Evolutionary conservation across 2,888 invertebrate species (phyloP), one percentile per base, ranked within the genome.

Genomic region (Volucella bombylans): DNA sequence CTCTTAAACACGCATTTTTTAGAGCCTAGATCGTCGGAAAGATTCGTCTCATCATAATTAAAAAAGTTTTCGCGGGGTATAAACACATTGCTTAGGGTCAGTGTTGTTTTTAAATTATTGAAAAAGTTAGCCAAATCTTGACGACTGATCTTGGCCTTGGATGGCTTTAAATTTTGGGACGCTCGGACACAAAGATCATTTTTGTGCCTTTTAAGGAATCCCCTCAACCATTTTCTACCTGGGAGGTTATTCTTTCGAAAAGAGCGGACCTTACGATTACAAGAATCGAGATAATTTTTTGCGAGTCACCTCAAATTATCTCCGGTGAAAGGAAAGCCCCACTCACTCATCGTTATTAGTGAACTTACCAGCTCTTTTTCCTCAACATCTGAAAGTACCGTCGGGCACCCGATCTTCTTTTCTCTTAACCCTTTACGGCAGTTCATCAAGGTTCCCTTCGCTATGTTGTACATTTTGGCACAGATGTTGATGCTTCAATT

Each of bases 281-380:
- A 43, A 43, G 59, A 61, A 61, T 61, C 59, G 43, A 61, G 59
- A 43, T 61, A 43, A 31, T 59, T 43, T 55, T 55, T 55, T 55
- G 55, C 38, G 41, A 59, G 43, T 6, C 18, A 59, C 41, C 59
- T 59, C 43, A 59, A 59, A 43, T 61, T 55, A 55, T 55, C 55
- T 14, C 55, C 38, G 14, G 55, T 55, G 39, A 55, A 55, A 39
- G 55, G 39, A 61, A 61, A 61, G 59, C 59, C 59, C 43, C 59
- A 61, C 59, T 61, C 59, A 43, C 59, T 61, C 31, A 43, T 23
- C n/a, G 12, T 43, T 43, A 61, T 43, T 18, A 61, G 12, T 11
- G 59, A 61, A 12, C 1, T 43, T 11, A 61, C 43, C 31, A 61
- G 14, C 59, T 45, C 45, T 6, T 43, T 61, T 61, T 61, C 59